Base-by-base conservation (phyloP, 2,888 invertebrate species). In the Drosophila robusta region DNA sequence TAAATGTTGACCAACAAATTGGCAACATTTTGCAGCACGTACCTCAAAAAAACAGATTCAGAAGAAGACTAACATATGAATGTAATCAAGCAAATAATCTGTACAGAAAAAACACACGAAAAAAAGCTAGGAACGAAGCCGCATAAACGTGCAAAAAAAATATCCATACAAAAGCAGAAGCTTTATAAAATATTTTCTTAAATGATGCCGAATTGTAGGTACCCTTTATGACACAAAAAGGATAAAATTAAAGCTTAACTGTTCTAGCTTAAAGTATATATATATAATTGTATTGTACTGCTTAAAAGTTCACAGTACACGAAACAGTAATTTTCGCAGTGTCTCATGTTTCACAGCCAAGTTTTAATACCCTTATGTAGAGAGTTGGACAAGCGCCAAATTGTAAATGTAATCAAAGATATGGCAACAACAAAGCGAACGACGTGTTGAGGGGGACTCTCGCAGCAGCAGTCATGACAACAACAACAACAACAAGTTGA, bases 331-430 rank as follows among this genome's bases (percentile, higher is more conserved):
- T n/a, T 34, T 45, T 14, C 41, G 4, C 4, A 57, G 36, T 34
- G 47, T 34, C 18, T 58, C 16, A 6, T 18, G 38, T 56, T 46
- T 56, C 51, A 34, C 51, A 47, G 34, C 32, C 39, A 16, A 54
- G 34, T 58, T 49, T 38, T 38, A 36, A 38, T 47, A 49, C 32
- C 29, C 29, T 26, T 45, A 12, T 32, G 26, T 9, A 29, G 22
- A 26, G 42, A 34, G 51, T 22, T 42, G 32, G 22, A 47, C 52
- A 57, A 63, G 56, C 49, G 63, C 49, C 58, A 45, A 70, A 70
- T 68, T 64, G 70, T 61, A 80, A 83, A 71, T 49, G 68, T 61
- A 65, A 76, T 86, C 77, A 83, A 70, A 58, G 45, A 80, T 67
- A 55, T 49, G 45, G 39, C 39, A 57, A 60, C 38, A 56, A 62